These are phyloP conservation scores for Ennomos quercinarius DNA, from an alignment of 2,888 invertebrate genomes.

Conservation along the genomic window DNA sequence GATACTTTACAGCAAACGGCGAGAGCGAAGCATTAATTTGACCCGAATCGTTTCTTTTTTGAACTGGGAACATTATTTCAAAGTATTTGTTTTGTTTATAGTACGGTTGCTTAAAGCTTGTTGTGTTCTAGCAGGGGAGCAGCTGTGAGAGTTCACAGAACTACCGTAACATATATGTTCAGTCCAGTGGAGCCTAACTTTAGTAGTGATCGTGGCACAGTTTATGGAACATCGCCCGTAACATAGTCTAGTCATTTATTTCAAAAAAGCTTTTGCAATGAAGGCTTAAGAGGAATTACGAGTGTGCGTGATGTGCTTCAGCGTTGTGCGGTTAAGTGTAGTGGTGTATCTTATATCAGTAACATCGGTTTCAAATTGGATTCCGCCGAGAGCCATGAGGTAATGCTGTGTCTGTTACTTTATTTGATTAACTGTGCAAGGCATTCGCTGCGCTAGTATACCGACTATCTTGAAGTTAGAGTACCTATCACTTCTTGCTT, in stretches of 20 bases:
- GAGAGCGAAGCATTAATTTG: constrained; percentile 41
- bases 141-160: background rate
- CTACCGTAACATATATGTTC: constrained; percentile 12
- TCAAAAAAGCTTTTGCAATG: constrained; percentile 34
- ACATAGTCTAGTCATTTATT: constrained; percentile 9
- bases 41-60: constrained; percentile 41
- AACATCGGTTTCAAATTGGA: constrained; percentile 73
- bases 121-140: too few species aligned
- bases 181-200: constrained; percentile 4
- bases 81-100: constrained; percentile 21
- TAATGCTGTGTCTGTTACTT: constrained; percentile 44
- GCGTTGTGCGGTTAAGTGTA: constrained; percentile 52
- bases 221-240: constrained; percentile 3
- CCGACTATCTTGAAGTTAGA: too few species aligned
- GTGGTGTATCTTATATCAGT: constrained; percentile 47
- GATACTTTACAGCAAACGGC: constrained; percentile 34
- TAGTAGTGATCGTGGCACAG: constrained; percentile 1
- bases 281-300: constrained; percentile 38
- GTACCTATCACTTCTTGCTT: too few species aligned
- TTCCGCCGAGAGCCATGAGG: constrained; percentile 72
- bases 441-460: constrained; percentile 1
- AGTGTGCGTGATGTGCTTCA: constrained; percentile 45
- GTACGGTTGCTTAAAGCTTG: background rate
- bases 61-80: constrained; percentile 44
- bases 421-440: constrained; percentile 13